Conservation (phyloP, 2,797 vertebrate genomes). For the Furcifer pardalis region DNA sequence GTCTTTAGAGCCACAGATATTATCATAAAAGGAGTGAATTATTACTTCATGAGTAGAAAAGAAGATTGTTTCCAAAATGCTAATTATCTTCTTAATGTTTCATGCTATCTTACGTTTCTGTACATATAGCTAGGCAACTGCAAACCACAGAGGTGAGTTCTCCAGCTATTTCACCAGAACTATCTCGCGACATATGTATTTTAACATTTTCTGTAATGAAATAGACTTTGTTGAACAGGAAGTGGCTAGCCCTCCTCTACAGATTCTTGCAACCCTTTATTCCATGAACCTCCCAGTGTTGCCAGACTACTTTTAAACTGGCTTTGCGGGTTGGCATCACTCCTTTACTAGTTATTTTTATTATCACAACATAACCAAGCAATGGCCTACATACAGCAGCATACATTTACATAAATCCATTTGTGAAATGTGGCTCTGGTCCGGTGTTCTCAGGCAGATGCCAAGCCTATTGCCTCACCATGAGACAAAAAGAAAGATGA, state of each 20-base stretch:
- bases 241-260: no score
- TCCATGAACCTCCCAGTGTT: not conserved
- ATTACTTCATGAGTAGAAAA: no score
- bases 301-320: not conserved
- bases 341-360: slow-evolving; percentile 4
- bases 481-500: not conserved
- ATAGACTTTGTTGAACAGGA: not conserved
- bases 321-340: slow-evolving; percentile 12
- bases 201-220: not conserved
- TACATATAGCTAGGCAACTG: not conserved
- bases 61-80: not conserved
- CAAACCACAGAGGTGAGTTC: not conserved
- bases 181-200: not conserved
- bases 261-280: not conserved
- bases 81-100: no score
- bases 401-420: slow-evolving; percentile 5
- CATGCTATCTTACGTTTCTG: not conserved
- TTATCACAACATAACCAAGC: not conserved
- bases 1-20: not conserved
- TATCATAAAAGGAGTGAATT: not conserved
- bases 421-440: not conserved
- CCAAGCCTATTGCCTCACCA: not conserved
- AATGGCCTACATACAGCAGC: not conserved
- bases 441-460: not conserved
- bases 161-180: not conserved